Percentiles rank a stretch among this genome's conserved stretches.
Evolutionary conservation across 2,113 vertebrate genomes (phyloP).

Genomic region (Cygnus buccinator): DNA sequence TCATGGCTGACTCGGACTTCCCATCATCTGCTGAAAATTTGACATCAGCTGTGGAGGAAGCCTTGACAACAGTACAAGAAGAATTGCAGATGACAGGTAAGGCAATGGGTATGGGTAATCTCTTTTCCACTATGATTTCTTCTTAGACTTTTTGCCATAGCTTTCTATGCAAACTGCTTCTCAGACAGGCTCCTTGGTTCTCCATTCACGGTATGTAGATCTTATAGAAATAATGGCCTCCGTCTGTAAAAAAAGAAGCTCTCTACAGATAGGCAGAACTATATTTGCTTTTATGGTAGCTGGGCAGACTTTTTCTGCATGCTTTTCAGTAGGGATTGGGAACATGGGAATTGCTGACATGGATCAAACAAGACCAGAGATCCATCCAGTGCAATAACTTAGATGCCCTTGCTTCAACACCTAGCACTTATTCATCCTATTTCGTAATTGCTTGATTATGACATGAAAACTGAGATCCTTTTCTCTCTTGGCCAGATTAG

Average conservation of each 20-base stretch:
- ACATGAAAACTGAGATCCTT: not conserved
- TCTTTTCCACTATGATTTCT: slow-evolving; percentile 44
- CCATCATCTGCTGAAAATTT: slow-evolving; percentile 71
- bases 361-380: not conserved
- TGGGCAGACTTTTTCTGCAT: not conserved
- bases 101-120: not conserved
- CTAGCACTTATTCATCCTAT: not conserved
- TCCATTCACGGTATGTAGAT: not conserved
- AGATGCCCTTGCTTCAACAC: not conserved
- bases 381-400: not conserved
- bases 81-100: slow-evolving; percentile 73
- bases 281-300: not conserved
- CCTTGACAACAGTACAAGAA: slow-evolving; percentile 64
- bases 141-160: not conserved
- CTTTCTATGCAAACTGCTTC: not conserved
- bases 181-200: not conserved
- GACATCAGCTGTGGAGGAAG: slow-evolving; percentile 67
- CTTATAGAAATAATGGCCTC: not conserved
- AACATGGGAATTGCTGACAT: not conserved
- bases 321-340: not conserved
- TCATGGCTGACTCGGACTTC: slow-evolving; percentile 85
- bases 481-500: not conserved
- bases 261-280: not conserved
- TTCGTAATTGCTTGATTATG: not conserved
- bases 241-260: not conserved